Conservation (phyloP, 1,140 invertebrate genomes). For the Babylonia areolata region DNA sequence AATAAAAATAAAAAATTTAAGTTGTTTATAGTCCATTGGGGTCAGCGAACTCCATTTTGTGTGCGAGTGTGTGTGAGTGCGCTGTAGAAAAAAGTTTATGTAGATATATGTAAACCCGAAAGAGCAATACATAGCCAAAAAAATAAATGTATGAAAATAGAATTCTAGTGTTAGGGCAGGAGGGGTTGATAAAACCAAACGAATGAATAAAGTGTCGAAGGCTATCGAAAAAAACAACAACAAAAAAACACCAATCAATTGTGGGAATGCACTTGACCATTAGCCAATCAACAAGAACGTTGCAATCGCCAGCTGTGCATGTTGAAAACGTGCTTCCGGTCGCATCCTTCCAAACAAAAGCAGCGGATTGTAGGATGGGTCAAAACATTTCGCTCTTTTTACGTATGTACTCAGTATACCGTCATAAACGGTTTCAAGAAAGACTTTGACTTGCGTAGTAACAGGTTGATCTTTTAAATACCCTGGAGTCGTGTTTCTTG, state of each 20-base stretch:
- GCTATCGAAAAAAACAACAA: background rate
- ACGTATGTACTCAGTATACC: conserved; percentile 49
- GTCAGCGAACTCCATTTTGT: too few relatives aligned
- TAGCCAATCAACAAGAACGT: background rate
- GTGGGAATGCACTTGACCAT: too few relatives aligned
- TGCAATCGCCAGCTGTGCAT: background rate
- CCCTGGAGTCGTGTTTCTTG: background rate
- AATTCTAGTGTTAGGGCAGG: too few relatives aligned
- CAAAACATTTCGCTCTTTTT: conserved; percentile 39
- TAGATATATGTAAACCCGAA: too few relatives aligned
- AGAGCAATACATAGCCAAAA: too few relatives aligned
- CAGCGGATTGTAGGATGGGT: conserved; percentile 45
- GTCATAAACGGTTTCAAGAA: conserved; percentile 43
- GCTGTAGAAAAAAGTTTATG: too few relatives aligned
- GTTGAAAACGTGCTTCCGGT: conserved; percentile 6
- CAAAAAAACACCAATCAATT: background rate
- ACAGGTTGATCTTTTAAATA: background rate
- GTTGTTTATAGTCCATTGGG: too few relatives aligned
- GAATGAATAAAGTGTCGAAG: too few relatives aligned
- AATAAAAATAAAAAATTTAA: too few relatives aligned
- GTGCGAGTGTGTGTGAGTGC: too few relatives aligned
- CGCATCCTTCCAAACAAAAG: background rate
- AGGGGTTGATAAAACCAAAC: too few relatives aligned
- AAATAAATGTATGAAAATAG: too few relatives aligned
- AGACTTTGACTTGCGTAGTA: background rate